phyloP scores from a whole-genome alignment of 2,113 vertebrate genomes.

The Hypanus sabinus region DNA sequence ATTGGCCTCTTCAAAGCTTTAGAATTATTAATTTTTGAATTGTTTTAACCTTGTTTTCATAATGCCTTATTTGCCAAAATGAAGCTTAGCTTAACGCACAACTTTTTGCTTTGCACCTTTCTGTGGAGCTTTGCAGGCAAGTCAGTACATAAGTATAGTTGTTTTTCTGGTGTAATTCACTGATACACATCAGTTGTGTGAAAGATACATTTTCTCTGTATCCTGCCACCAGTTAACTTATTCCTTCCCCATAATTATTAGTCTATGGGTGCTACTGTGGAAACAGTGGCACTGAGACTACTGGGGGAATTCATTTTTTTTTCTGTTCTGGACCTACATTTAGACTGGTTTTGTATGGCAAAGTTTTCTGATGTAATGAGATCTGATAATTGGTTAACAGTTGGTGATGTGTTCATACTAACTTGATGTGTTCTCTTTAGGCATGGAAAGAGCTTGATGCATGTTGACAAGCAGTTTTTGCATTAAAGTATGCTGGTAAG shows the following conservation, averaged over 20 bases:
- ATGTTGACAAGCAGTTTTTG: background rate
- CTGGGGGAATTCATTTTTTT: background rate
- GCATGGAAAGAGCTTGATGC: slow-evolving; percentile 31
- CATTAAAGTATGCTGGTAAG: slow-evolving; percentile 15
- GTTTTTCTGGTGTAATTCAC: slow-evolving; percentile 14
- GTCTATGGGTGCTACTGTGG: background rate
- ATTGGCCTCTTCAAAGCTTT: slow-evolving; percentile 13
- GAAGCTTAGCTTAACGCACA: background rate
- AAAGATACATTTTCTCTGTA: background rate
- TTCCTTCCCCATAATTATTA: background rate
- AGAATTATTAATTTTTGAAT: background rate
- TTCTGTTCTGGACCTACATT: background rate
- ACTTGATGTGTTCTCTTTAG: slow-evolving; percentile 35
- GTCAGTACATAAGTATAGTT: background rate
- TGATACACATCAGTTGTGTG: background rate
- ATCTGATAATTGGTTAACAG: background rate
- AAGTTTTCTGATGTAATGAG: background rate
- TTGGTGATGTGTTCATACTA: background rate
- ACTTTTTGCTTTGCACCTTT: background rate
- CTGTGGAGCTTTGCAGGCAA: background rate
- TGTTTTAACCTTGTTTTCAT: slow-evolving; percentile 3
- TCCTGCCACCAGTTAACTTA: background rate
- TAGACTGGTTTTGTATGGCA: background rate
- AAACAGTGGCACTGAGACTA: background rate
- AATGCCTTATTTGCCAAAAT: background rate